A percentile compares a stretch with the other conserved stretches of the same genome.
Conservation (phyloP, 2,113 vertebrate genomes). For the Trachemys scripta region DNA sequence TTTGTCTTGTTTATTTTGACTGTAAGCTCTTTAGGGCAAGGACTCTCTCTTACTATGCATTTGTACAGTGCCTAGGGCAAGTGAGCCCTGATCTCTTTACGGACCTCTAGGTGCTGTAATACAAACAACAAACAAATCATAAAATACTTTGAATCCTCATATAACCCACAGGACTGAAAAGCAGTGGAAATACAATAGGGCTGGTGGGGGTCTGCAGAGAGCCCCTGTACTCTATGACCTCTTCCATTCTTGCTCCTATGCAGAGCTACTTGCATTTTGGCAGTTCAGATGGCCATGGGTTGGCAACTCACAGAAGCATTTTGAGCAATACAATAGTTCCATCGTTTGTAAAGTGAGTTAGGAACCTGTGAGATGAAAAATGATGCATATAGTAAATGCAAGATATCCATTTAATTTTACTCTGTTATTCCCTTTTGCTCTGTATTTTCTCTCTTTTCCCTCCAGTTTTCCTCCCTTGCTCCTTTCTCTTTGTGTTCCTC, state of each 20-base stretch:
- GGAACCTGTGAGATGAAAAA: background rate
- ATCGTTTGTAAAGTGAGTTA: background rate
- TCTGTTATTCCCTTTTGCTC: background rate
- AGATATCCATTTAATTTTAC: background rate
- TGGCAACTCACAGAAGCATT: background rate
- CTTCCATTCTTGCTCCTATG: background rate
- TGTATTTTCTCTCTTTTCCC: background rate
- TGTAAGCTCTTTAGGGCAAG: background rate
- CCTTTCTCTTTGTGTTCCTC: background rate
- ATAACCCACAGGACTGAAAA: background rate
- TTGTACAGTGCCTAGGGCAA: background rate
- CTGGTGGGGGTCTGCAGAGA: background rate
- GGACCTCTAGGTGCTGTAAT: background rate
- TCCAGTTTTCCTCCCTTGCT: background rate
- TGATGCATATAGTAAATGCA: fast-evolving
- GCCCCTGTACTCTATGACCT: background rate
- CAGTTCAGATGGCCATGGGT: background rate
- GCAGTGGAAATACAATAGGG: fast-evolving
- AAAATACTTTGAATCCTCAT: background rate
- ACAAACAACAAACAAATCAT: background rate
- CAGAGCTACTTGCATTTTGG: background rate
- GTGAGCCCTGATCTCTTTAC: background rate
- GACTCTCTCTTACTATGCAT: background rate
- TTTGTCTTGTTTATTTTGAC: background rate
- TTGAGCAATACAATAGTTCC: background rate